These are phyloP conservation scores for Erynnis tages DNA, from an alignment of 2,888 invertebrate species.

Conservation along the genomic window DNA sequence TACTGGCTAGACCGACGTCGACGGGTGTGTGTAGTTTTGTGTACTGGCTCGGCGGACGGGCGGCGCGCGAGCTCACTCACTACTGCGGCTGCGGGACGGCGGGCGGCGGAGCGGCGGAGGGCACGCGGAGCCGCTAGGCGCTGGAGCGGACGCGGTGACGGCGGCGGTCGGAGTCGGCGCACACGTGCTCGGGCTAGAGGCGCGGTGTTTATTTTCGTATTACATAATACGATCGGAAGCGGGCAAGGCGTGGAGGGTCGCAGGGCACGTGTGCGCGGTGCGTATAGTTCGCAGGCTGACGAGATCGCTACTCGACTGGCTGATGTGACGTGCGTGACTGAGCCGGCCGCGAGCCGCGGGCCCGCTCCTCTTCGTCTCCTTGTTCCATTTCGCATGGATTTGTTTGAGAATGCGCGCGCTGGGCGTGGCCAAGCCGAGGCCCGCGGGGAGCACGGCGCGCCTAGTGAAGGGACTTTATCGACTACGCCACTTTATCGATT, in stretches of 20 bases:
- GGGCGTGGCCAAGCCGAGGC: slow-evolving; percentile 68
- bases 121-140: slow-evolving; percentile 24
- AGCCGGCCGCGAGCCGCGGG: slow-evolving; percentile 47
- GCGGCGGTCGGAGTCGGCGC: slow-evolving; percentile 43
- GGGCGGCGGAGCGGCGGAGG: slow-evolving; percentile 26
- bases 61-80: slow-evolving; percentile 24
- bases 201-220: slow-evolving; percentile 60
- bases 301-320: slow-evolving; percentile 61
- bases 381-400: slow-evolving; percentile 68
- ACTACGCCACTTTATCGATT: slow-evolving; percentile 15
- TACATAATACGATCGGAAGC: slow-evolving; percentile 57
- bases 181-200: slow-evolving; percentile 62
- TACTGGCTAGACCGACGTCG: slow-evolving; percentile 10
- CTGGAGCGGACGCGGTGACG: slow-evolving; percentile 36
- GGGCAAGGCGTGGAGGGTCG: slow-evolving; percentile 46
- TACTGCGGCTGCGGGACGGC: slow-evolving; percentile 30
- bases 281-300: slow-evolving; percentile 62
- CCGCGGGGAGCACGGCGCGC: slow-evolving; percentile 61
- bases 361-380: slow-evolving; percentile 52
- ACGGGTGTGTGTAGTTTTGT: slow-evolving; percentile 9
- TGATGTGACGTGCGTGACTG: slow-evolving; percentile 63
- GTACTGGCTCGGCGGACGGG: slow-evolving; percentile 23
- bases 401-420: slow-evolving; percentile 72
- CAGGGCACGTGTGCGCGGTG: slow-evolving; percentile 65
- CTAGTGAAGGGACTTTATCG: slow-evolving; percentile 24